phyloP scores from a whole-genome alignment of 2,113 vertebrate species.

The Sialia sialis region DNA sequence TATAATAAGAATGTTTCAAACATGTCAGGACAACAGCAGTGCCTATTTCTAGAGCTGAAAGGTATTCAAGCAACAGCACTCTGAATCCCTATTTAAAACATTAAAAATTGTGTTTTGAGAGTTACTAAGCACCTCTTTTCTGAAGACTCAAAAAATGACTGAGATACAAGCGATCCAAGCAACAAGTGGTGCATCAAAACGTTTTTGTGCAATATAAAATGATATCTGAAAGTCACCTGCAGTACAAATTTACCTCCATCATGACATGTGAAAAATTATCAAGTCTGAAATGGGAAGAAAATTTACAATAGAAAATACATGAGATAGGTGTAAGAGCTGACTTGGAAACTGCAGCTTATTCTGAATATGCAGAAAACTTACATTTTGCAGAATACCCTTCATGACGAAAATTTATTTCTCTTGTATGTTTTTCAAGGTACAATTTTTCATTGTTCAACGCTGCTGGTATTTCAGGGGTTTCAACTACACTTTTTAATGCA shows the following conservation, averaged over 20 bases:
- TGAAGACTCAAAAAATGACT: neutral
- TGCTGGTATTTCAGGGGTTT: neutral
- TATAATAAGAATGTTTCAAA: neutral
- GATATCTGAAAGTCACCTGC: neutral
- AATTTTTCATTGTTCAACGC: neutral
- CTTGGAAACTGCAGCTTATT: neutral
- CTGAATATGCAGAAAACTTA: neutral
- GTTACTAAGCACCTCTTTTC: neutral
- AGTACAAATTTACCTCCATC: neutral
- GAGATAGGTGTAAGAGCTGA: neutral
- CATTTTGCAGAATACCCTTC: neutral
- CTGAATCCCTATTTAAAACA: neutral
- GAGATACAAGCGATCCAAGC: neutral
- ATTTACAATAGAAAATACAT: neutral
- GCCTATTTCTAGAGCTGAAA: neutral
- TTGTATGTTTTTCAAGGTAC: neutral
- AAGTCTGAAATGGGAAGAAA: neutral
- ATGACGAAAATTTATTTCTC: neutral
- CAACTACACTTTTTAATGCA: neutral
- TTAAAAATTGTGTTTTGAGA: neutral
- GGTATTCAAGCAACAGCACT: neutral
- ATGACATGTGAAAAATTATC: neutral
- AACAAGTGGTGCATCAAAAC: neutral
- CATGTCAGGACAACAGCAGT: neutral
- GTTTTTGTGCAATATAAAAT: neutral